These are phyloP conservation scores for Drosophila busckii DNA, from an alignment of 1,140 invertebrate species.

Conservation along the genomic window DNA sequence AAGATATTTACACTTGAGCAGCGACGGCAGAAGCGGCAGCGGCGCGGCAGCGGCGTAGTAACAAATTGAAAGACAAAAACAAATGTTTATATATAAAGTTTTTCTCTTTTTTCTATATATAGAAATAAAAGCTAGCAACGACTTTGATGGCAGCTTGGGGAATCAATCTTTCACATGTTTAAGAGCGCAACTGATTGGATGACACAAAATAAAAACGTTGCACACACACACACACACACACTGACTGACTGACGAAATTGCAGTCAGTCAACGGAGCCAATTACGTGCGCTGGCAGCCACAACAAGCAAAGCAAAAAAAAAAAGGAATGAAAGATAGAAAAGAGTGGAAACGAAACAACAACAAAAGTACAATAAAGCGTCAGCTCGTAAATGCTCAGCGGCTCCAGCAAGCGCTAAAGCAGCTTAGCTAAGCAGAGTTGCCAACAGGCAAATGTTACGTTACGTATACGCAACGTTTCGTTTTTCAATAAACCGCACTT, in stretches of 20 bases:
- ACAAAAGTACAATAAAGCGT: constrained; percentile 67
- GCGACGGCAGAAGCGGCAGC: constrained; percentile 3
- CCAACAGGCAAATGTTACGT: constrained; percentile 21
- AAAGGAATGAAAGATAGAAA: too few relatives aligned
- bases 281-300: too few relatives aligned
- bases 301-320: too few relatives aligned
- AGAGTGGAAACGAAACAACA: constrained; percentile 39
- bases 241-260: constrained; percentile 27
- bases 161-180: constrained; percentile 59
- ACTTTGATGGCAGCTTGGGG: constrained; percentile 59
- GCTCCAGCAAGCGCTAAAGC: constrained; percentile 17
- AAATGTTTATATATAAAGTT: not conserved
- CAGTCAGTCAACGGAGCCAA: too few relatives aligned
- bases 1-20: constrained; percentile 20
- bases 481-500: constrained; percentile 55
- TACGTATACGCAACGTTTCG: constrained; percentile 41
- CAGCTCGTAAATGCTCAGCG: constrained; percentile 50
- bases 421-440: constrained; percentile 47
- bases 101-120: too few relatives aligned
- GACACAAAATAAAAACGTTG: constrained; percentile 59
- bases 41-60: too few relatives aligned
- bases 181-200: constrained; percentile 49
- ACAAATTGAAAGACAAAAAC: constrained; percentile 9
- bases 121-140: constrained; percentile 1
- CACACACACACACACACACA: constrained; percentile 22